phyloP scores from a whole-genome alignment of 2,888 invertebrate species.

The Scaptomyza parva region DNA sequence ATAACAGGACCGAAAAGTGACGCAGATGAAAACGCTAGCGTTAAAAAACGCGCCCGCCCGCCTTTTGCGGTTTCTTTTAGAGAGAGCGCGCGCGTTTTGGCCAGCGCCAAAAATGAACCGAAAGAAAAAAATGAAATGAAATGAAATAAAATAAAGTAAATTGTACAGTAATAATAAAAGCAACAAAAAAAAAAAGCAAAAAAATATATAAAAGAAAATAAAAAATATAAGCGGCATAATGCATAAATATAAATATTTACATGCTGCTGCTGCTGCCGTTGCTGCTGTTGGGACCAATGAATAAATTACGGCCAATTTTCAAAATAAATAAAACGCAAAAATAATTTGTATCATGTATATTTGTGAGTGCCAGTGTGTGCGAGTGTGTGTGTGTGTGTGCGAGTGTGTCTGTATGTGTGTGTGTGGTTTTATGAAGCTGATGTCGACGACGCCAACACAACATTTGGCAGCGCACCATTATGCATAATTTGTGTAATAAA shows the following conservation, averaged over 20 bases:
- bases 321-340: slow-evolving; percentile 78
- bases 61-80: slow-evolving; percentile 41
- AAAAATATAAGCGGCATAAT: slow-evolving; percentile 56
- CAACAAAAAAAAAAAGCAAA: background rate
- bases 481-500: slow-evolving; percentile 71
- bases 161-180: background rate
- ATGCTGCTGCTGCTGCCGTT: slow-evolving; percentile 41
- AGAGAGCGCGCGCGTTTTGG: slow-evolving; percentile 15
- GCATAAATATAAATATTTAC: slow-evolving; percentile 78
- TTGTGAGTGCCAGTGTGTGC: slow-evolving; percentile 54
- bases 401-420: slow-evolving; percentile 56
- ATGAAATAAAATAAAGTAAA: background rate
- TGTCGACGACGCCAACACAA: background rate
- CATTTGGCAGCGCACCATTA: slow-evolving; percentile 38
- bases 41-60: slow-evolving; percentile 40
- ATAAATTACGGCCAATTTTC: slow-evolving; percentile 77
- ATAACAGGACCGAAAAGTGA: slow-evolving; percentile 4
- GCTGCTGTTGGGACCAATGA: slow-evolving; percentile 67
- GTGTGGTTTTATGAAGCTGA: slow-evolving; percentile 45
- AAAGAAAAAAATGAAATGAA: slow-evolving; percentile 1
- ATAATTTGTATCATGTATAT: slow-evolving; percentile 59
- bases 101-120: slow-evolving; percentile 22
- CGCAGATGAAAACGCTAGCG: slow-evolving; percentile 32
- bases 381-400: slow-evolving; percentile 54
- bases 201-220: too few species aligned